A percentile compares a stretch with the other conserved stretches of the same genome.
phyloP scores from a whole-genome alignment of 2,888 invertebrate species.

The Andricus curvator region DNA sequence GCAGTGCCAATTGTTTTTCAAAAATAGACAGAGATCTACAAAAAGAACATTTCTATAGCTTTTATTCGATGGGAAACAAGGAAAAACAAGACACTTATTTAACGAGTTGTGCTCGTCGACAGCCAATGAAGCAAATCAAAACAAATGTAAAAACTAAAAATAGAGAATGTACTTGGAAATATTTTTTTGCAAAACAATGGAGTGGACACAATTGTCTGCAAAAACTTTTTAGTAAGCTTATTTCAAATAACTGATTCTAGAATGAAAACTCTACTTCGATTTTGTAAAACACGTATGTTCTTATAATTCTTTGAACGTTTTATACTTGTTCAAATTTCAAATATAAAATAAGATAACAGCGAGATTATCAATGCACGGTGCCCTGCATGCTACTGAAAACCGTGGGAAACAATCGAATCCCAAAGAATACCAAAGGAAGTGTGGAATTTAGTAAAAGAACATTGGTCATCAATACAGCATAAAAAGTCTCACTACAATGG shows the following conservation, averaged over 20 bases:
- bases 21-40: too few relatives aligned
- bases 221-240: not conserved
- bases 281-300: slow-evolving; percentile 14
- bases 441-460: slow-evolving; percentile 46
- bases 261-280: slow-evolving; percentile 37
- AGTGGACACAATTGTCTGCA: slow-evolving; percentile 8
- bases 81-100: too few relatives aligned
- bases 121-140: too few relatives aligned
- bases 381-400: slow-evolving; percentile 39
- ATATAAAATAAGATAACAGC: not conserved
- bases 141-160: too few relatives aligned
- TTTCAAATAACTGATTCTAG: slow-evolving; percentile 20
- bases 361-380: slow-evolving; percentile 30
- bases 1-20: too few relatives aligned
- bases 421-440: slow-evolving; percentile 43
- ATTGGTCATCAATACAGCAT: slow-evolving; percentile 48
- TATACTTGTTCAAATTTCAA: not conserved
- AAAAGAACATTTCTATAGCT: too few relatives aligned
- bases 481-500: not conserved
- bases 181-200: not conserved
- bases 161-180: not conserved
- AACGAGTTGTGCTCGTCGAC: too few relatives aligned
- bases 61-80: too few relatives aligned
- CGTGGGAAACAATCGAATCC: slow-evolving; percentile 47
- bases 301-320: not conserved